Base-by-base conservation (phyloP, 2,797 vertebrate genomes). In the Coracias cyanogaster region DNA sequence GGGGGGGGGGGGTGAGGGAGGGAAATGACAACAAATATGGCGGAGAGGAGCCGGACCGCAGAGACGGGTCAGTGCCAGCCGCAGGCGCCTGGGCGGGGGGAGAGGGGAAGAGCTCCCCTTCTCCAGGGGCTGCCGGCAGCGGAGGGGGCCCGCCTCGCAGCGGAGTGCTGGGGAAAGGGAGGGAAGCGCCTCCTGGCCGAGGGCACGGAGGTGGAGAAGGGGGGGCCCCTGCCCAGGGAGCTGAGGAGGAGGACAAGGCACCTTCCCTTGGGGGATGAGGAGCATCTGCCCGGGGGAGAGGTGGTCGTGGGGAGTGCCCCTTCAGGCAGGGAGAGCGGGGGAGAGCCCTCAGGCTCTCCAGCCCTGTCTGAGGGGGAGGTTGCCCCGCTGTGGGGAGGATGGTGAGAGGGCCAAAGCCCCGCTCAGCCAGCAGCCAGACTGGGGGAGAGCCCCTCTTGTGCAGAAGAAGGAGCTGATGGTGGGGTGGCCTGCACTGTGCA, bases 11-110 rank as follows among this genome's bases (percentile, higher is more conserved):
- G 43, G 41, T 11, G 58, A 5, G 26, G 65, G 78, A 71, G 91
- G 95, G 96, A 89, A 37, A 97, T 94, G 95, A 98, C 97, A 96
- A 97, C 97, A 97, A 98, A 98, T 95, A 98, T 98, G 98, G 98
- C 98, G 98, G 98, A 98, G 96, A 96, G 97, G 96, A 97, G 97
- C 97, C 96, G 97, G 96, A 97, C 97, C 79, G 93, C 97, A 91
- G 98, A 98, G 94, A 96, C 98, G 97, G 98, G 98, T 98, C 86
- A 97, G 98, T 98, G 96, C n/a, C 87, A 51, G 88, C 90, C 60
- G 93, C 82, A 84, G 93, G 49, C 66, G 89, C 58, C 89, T 57
- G 94, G 93, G 94, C 25, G 94, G 91, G 94, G 91, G 82, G 89
- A 90, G 54, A 60, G 71, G 92, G 70, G 29, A 26, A n/a, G 46